Evolutionary conservation across 2,888 invertebrate genomes (phyloP), one percentile per base, ranked within the genome.

Genomic region (Folsomia candida): DNA sequence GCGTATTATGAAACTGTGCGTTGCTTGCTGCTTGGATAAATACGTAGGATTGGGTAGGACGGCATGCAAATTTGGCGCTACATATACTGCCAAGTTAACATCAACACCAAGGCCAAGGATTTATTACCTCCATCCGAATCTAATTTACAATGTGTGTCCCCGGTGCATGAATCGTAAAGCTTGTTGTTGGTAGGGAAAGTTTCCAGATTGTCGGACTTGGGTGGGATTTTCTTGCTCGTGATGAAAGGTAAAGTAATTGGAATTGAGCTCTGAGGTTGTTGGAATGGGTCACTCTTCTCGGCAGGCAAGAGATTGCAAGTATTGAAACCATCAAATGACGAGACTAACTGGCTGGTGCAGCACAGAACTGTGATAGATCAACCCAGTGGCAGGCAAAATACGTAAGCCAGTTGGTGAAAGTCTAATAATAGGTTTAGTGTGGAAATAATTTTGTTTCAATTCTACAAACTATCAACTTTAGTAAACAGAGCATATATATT

Each of bases 111-210:
- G 20, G 4, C 54, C 22, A 54, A 54, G 25, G 22, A 65, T 65
- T 65, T 65, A 65, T 65, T 65, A 65, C 54, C 24, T 51, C 51
- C 57, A 65, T 65, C 65, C 54, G 25, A 26, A 65, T 51, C 26
- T 65, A 65, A 65, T 65, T 65, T 65, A 65, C 54, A 65, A 65
- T 57, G 54, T n/a, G n/a, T 65, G 65, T 65, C 65, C 27, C 65
- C 51, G 65, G 28, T 65, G 65, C 54, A 4, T 20, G 28, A 54
- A 25, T 65, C 54, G 65, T 65, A 65, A 65, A 65, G 20, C 6
- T 6, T 54, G n/a, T n/a, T 54, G n/a, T 54, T 54, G 6, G 54
- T 20, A 20, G 54, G n/a, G 54, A 54, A 54, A 54, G 54, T 54
- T 54, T 20, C 11, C 22, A 20, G 54, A 54, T 20, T 54, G 54